phyloP scores from a whole-genome alignment of 2,888 invertebrate genomes.

The Strigamia maritima region DNA sequence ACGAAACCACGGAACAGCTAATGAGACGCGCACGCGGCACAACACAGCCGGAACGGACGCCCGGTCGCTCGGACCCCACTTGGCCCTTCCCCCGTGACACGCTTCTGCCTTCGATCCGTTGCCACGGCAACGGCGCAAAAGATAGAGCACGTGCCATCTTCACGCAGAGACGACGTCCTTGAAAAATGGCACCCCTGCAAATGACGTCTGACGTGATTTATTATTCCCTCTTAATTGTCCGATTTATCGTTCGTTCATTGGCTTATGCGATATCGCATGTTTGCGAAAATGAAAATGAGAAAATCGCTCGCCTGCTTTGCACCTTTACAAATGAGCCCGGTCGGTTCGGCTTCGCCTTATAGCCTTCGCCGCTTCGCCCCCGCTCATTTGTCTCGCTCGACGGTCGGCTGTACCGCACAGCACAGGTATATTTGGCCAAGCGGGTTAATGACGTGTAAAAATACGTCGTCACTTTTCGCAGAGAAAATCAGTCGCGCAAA shows the following conservation, averaged over 20 bases:
- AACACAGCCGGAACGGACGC: neutral
- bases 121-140: constrained; percentile 11
- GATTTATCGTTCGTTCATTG: no score
- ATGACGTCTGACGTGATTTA: constrained; percentile 1
- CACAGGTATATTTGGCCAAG: no score
- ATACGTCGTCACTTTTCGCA: constrained; percentile 9
- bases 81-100: constrained; percentile 30
- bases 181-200: neutral
- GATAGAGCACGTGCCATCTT: constrained; percentile 28
- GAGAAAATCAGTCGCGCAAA: neutral
- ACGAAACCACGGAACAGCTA: constrained; percentile 25
- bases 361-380: no score
- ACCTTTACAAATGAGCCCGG: neutral
- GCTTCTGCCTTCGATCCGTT: constrained; percentile 8
- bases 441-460: constrained; percentile 28
- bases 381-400: neutral
- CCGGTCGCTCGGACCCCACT: neutral
- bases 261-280: no score
- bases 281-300: no score
- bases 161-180: constrained; percentile 16
- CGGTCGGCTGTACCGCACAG: no score
- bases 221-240: constrained; percentile 1
- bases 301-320: no score
- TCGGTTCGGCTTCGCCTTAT: no score
- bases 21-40: constrained; percentile 17